Conservation (phyloP, 2,888 invertebrate genomes). For the Apodemia mormo region DNA sequence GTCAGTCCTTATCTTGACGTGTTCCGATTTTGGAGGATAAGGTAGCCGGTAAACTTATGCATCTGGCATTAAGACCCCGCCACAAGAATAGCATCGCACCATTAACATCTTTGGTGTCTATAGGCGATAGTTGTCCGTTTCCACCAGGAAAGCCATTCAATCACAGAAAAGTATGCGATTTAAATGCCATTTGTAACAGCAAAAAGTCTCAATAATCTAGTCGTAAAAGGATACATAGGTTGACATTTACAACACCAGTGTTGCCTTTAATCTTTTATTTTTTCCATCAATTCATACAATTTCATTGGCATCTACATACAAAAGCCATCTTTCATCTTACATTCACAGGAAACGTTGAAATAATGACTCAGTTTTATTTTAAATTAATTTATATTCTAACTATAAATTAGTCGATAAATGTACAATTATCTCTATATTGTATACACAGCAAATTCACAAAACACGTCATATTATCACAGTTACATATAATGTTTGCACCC, state of each 20-base stretch:
- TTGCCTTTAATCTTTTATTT: neutral
- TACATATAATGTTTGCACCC: conserved; percentile 60
- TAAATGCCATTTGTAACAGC: neutral
- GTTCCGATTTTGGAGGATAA: too few species aligned
- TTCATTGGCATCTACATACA: neutral
- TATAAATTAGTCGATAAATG: conserved; percentile 20
- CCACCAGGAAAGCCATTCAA: too few species aligned
- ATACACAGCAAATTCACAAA: conserved; percentile 59
- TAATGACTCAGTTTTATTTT: neutral
- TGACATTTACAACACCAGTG: too few species aligned
- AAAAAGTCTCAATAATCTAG: too few species aligned
- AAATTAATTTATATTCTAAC: conserved; percentile 4
- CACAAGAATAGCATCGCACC: too few species aligned
- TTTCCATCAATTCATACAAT: neutral
- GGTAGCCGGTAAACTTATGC: too few species aligned
- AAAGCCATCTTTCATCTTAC: neutral
- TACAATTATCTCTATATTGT: conserved; percentile 41
- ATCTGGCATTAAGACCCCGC: too few species aligned
- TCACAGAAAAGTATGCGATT: too few species aligned
- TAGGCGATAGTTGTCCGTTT: too few species aligned
- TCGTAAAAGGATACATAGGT: too few species aligned
- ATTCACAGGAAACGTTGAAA: neutral
- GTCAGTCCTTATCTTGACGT: too few species aligned
- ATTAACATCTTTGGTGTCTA: too few species aligned
- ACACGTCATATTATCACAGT: conserved; percentile 65